These are phyloP conservation scores for Neodiprion lecontei DNA, from an alignment of 1,140 invertebrate species.

Conservation along the genomic window DNA sequence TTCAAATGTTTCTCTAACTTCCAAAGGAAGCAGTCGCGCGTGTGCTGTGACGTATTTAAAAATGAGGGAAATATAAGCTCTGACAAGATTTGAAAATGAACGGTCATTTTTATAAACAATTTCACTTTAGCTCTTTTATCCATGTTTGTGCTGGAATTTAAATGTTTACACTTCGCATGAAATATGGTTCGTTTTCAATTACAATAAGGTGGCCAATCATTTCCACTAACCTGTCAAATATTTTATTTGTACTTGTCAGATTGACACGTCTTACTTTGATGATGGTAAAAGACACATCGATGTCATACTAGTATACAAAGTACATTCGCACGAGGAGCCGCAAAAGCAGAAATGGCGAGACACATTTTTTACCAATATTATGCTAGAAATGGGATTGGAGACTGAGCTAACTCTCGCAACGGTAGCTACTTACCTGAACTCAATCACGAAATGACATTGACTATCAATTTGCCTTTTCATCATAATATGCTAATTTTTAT, in stretches of 20 bases:
- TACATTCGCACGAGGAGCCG: constrained; percentile 1
- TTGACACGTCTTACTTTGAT: neutral
- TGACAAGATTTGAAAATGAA: too few species aligned
- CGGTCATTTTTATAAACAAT: too few species aligned
- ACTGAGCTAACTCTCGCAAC: neutral
- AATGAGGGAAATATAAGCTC: too few species aligned
- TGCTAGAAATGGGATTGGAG: neutral
- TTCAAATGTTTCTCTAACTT: too few species aligned
- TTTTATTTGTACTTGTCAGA: neutral
- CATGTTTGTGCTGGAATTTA: too few species aligned
- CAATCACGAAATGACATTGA: too few species aligned
- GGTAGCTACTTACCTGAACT: neutral
- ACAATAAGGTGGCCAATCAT: neutral
- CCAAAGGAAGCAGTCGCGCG: too few species aligned
- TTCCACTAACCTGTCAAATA: neutral
- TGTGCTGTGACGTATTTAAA: too few species aligned
- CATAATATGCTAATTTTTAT: too few species aligned
- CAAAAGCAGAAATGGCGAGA: constrained; percentile 1
- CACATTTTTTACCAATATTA: constrained; percentile 1
- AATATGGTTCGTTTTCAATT: neutral
- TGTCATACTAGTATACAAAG: constrained; percentile 1
- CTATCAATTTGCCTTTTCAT: too few species aligned
- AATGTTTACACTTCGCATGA: neutral
- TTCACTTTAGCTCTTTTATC: too few species aligned
- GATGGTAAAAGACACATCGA: neutral